Evolutionary conservation across 2,797 vertebrate genomes (phyloP).

Genomic region (Eulemur rubriventer): DNA sequence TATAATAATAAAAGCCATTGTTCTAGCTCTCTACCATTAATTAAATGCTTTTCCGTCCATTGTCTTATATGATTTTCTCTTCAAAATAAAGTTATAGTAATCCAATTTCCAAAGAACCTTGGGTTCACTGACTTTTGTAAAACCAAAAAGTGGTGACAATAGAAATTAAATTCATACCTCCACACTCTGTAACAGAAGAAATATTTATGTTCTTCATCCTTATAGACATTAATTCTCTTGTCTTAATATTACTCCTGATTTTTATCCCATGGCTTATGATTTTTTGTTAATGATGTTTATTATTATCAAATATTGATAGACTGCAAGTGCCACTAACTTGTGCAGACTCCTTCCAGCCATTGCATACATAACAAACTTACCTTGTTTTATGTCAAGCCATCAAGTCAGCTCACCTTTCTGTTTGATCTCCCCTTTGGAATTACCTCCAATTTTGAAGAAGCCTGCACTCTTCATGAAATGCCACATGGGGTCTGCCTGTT

Average conservation of each 20-base stretch:
- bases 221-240: not conserved
- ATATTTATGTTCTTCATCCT: not conserved
- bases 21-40: not conserved
- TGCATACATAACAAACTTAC: not conserved
- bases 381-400: not conserved
- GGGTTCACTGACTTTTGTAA: constrained; percentile 21
- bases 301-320: not conserved
- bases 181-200: not conserved
- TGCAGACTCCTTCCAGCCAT: not conserved
- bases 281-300: not conserved
- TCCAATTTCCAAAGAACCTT: not conserved
- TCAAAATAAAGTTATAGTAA: not conserved
- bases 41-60: not conserved
- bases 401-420: not conserved
- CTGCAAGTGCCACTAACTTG: not conserved
- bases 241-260: not conserved
- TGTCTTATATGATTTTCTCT: not conserved
- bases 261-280: not conserved
- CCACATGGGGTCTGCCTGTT: not conserved
- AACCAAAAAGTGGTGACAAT: not conserved
- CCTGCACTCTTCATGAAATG: not conserved
- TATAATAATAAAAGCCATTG: not conserved
- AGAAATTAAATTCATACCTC: not conserved
- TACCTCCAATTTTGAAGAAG: not conserved
- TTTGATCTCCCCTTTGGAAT: not conserved